Evolutionary conservation across 2,888 invertebrate genomes (phyloP), one percentile per base, ranked within the genome.

Genomic region (Callinectes sapidus): DNA sequence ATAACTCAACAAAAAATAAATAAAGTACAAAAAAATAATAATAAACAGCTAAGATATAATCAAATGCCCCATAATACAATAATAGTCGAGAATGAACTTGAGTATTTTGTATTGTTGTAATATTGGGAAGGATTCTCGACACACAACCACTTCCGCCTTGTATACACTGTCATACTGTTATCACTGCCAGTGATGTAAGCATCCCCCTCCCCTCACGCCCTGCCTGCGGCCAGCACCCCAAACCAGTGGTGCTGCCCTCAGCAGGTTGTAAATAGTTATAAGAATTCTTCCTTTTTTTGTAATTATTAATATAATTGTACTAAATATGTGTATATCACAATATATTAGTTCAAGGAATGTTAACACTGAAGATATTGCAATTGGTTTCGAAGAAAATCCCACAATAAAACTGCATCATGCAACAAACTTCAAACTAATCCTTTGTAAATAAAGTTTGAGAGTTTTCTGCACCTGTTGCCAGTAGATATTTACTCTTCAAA

Each of bases 61-160:
- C 2, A 16, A 16, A n/a, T 2, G 16, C 16, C 32, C 35, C n/a
- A 18, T n/a, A 5, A 32, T 35, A 32, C 14, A 16, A 81, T 81
- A 81, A 81, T 81, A 35, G 81, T 81, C 81, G 81, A 81, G 18
- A 35, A 81, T 81, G 81, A 81, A 81, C 81, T 35, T 81, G 81
- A 81, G 81, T 81, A 32, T 81, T 81, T 81, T 81, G 81, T 81
- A 81, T 81, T 81, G 81, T 81, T 81, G 81, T 81, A 81, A 35
- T 81, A 81, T 81, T 81, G 81, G 81, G 81, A 81, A 81, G 81
- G 81, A 81, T 81, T 81, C 81, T 81, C 81, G 81, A 81, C 81
- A 81, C 81, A 81, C 81, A 81, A 28, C 81, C 81, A 81, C 81
- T 81, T 32, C 81, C 81, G 81, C 81, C 81, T 81, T 81, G 81